phyloP scores from a whole-genome alignment of 2,888 invertebrate genomes.

The Pyrochroa serraticornis region DNA sequence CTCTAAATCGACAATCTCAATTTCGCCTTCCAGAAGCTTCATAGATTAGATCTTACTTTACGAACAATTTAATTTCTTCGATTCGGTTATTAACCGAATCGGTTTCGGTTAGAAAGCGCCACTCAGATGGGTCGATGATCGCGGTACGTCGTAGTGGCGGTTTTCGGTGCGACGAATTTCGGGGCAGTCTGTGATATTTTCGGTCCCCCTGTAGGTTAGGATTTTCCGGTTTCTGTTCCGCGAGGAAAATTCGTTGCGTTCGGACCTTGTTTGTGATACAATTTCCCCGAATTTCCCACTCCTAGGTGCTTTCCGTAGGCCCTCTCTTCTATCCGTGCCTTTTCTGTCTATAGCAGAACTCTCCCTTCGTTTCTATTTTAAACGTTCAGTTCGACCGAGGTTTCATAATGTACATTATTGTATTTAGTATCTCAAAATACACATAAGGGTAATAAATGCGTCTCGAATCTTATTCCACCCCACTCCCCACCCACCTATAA shows the following conservation, averaged over 20 bases:
- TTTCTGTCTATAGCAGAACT: slow-evolving; percentile 54
- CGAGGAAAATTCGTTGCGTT: slow-evolving; percentile 7
- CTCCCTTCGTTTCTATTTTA: slow-evolving; percentile 50
- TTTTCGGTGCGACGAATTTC: slow-evolving; percentile 34
- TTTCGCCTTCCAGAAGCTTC: slow-evolving; percentile 39
- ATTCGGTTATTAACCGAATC: too few relatives aligned
- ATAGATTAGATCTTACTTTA: slow-evolving; percentile 2
- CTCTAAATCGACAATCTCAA: slow-evolving; percentile 40
- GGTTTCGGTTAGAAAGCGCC: too few relatives aligned
- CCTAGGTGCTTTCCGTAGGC: slow-evolving; percentile 39
- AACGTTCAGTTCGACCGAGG: slow-evolving; percentile 31
- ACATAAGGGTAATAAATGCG: too few relatives aligned
- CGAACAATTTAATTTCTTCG: too few relatives aligned
- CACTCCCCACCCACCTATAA: too few relatives aligned
- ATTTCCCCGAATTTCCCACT: slow-evolving; percentile 30
- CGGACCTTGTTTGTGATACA: slow-evolving; percentile 1
- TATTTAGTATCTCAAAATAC: slow-evolving; percentile 40
- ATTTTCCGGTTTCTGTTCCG: slow-evolving; percentile 39
- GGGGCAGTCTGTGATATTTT: slow-evolving; percentile 57
- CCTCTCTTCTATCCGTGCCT: slow-evolving; percentile 57
- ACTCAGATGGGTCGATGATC: too few relatives aligned
- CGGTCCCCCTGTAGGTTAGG: slow-evolving; percentile 49
- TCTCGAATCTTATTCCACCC: too few relatives aligned
- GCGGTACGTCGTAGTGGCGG: background rate
- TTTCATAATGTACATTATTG: slow-evolving; percentile 46